Conservation (phyloP, 2,113 vertebrate species). For the Toxostoma redivivum region DNA sequence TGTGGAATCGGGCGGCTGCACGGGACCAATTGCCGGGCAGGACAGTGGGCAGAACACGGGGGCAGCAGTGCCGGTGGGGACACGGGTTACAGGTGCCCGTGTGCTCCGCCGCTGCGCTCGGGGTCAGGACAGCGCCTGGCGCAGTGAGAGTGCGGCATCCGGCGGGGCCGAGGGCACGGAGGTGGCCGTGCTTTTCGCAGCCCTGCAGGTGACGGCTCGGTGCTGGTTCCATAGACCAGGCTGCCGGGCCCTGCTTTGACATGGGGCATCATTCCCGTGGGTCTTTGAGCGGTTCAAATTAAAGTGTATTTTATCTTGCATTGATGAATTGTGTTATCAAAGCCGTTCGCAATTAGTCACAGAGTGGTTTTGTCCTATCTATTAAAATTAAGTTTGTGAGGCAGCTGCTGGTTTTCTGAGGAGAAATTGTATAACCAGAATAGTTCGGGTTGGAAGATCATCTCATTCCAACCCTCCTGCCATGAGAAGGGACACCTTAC, state of each 20-base stretch:
- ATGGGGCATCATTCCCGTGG: accelerated
- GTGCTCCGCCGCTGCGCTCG: neutral
- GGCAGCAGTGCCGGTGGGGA: neutral
- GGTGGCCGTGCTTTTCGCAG: neutral
- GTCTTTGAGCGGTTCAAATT: neutral
- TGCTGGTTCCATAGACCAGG: neutral
- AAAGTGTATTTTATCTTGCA: accelerated
- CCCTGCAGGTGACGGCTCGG: neutral
- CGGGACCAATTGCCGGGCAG: neutral
- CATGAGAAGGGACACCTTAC: neutral
- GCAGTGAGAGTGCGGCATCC: neutral
- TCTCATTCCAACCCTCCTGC: neutral
- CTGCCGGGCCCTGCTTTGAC: neutral
- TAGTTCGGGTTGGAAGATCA: neutral
- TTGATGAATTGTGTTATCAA: neutral
- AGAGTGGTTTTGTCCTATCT: neutral
- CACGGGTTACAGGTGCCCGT: neutral
- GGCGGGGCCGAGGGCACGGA: neutral
- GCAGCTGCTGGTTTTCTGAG: neutral
- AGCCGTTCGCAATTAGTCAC: neutral
- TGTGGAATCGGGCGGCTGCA: neutral
- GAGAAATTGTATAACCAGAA: neutral
- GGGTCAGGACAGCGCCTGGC: neutral
- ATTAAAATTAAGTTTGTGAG: neutral
- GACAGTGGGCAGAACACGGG: neutral